Base-by-base conservation (phyloP, 2,113 vertebrate species). In the Coreoperca whiteheadi region DNA sequence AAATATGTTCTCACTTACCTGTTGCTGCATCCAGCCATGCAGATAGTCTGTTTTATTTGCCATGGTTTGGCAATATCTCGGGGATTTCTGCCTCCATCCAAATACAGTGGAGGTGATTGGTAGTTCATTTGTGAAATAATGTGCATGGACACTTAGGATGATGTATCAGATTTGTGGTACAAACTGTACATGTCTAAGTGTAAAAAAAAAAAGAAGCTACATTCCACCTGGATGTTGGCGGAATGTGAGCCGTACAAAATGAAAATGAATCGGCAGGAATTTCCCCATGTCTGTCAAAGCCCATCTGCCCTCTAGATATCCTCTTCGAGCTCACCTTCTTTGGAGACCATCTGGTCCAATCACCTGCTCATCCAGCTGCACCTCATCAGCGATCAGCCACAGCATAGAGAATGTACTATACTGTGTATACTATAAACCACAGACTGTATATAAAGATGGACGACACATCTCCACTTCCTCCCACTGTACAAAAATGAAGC, bases 331-430 rank as follows among this genome's bases (percentile, higher is more conserved):
- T 43, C 3, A 43, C 41, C 41, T 41, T 75, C 43, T 56, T 30
- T 18, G 14, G 46, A 71, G 46, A 70, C 32, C 56, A 79, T 70
- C 43, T 70, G 67, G 48, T 72, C 68, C 59, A 46, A 46, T 72
- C 48, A 46, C 77, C 34, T 64, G 59, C 28, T 72, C 59, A 18
- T 15, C 34, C 67, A 64, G 34, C 68, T 54, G 57, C 48, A n/a
- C 41, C 68, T 20, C 18, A 71, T 72, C 59, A 63, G 67, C 67
- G 54, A 34, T 56, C 77, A 79, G 25, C 43, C 56, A 21, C 56
- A 50, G 61, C 32, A 30, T 10, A 32, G 43, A 41, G 64, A 3
- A 34, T 34, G 32, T 34, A 34, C 32, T 34, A 34, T 34, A 34
- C 6, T 34, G 32, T 34, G 6, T 34, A 34, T n/a, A n/a, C n/a